Evolutionary conservation across 1,140 invertebrate species (phyloP), one percentile per base, ranked within the genome.

Genomic region (Hestina assimilis): DNA sequence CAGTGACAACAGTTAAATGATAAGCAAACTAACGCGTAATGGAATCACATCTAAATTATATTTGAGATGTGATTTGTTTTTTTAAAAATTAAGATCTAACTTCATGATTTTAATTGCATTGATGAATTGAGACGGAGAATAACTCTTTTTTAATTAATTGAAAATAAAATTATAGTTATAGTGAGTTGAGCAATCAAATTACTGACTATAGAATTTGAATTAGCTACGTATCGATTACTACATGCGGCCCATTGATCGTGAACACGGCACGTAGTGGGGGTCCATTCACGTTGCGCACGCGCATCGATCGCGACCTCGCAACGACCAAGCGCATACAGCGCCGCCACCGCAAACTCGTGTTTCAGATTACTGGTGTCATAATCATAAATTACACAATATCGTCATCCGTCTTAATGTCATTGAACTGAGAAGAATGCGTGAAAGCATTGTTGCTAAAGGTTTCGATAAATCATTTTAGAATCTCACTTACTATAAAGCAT

Each of bases 241-340:
- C 46, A 31, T 38, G 75, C 78, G 63, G 65, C 66, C 75, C 79
- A 79, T 80, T 82, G 75, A 84, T 79, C 66, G 68, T 38, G 47
- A 52, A 55, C 46, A 63, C 51, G 46, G 61, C 20, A n/a, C 40
- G 46, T 31, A 64, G 54, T 51, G 72, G 53, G 64, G 75, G 69
- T 74, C 72, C 80, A 83, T 82, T 79, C 68, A 79, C 66, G 66
- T 55, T 66, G 75, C 74, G 76, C 78, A 63, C 66, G 75, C 70
- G 69, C 67, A 69, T 42, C 61, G 67, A 69, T 51, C 62, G 70
- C 72, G 72, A 69, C 69, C 72, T 69, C 69, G 69, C 54, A 4
- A 28, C 53, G 53, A 40, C 31, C 33, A 21, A 31, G n/a, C 59
- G 23, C 47, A 42, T 40, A 51, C 46, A 63, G 63, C 69, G 66